A percentile compares a stretch with the other conserved stretches of the same genome.
Conservation (phyloP, 2,888 invertebrate species). For the Brenthis ino region DNA sequence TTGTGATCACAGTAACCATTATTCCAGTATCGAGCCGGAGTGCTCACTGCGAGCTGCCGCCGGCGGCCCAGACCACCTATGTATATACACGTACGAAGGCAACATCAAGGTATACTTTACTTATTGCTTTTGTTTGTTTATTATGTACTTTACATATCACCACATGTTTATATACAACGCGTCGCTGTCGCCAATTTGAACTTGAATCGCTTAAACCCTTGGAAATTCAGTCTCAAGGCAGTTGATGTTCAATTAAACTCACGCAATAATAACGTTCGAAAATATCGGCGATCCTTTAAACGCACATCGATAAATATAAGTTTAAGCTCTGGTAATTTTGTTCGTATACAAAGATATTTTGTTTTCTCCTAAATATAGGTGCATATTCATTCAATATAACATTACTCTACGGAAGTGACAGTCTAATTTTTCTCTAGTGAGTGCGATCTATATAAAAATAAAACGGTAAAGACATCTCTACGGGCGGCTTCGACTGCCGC, state of each 20-base stretch:
- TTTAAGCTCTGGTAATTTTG: slow-evolving; percentile 80
- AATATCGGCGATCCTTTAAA: slow-evolving; percentile 52
- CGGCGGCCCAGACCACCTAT: slow-evolving; percentile 3
- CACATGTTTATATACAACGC: slow-evolving; percentile 71
- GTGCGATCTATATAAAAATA: slow-evolving; percentile 67
- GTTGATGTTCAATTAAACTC: slow-evolving; percentile 43
- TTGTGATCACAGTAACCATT: slow-evolving; percentile 82
- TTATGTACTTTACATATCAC: slow-evolving; percentile 80
- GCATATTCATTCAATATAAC: slow-evolving; percentile 58
- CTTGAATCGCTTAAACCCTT: slow-evolving; percentile 55
- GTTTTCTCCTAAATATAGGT: slow-evolving; percentile 56
- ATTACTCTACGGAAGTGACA: slow-evolving; percentile 63
- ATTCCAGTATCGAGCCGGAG: slow-evolving; percentile 76
- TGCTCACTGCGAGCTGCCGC: slow-evolving; percentile 12
- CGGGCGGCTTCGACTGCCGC: slow-evolving; percentile 73
- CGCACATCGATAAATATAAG: slow-evolving; percentile 62
- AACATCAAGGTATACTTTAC: slow-evolving; percentile 82
- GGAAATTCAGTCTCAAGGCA: slow-evolving; percentile 72
- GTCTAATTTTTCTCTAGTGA: slow-evolving; percentile 68
- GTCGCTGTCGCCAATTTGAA: slow-evolving; percentile 62
- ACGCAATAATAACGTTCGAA: slow-evolving; percentile 32
- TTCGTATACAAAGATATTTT: slow-evolving; percentile 79
- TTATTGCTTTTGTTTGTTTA: slow-evolving; percentile 80
- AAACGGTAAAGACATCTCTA: slow-evolving; percentile 58
- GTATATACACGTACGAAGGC: slow-evolving; percentile 61